phyloP scores from a whole-genome alignment of 2,113 vertebrate genomes.

The Centrocercus urophasianus region DNA sequence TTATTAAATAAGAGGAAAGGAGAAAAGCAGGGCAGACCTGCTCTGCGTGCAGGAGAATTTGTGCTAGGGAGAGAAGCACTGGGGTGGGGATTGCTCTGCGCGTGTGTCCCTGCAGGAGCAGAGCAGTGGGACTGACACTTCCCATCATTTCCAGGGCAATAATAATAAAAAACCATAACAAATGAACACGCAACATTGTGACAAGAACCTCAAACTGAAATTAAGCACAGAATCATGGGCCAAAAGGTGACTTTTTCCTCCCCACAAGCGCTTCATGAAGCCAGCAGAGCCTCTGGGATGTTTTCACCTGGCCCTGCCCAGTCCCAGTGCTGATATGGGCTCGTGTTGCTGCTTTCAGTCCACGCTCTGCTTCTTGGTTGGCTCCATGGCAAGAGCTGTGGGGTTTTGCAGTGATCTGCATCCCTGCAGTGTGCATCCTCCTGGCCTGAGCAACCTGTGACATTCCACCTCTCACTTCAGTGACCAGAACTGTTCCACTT shows the following conservation, averaged over 20 bases:
- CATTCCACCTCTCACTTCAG: neutral
- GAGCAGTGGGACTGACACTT: neutral
- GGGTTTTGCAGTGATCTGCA: neutral
- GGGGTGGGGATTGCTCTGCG: accelerated
- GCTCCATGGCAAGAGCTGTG: accelerated
- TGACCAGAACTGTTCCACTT: neutral
- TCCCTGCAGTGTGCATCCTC: neutral
- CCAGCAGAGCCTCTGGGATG: accelerated
- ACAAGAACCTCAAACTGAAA: neutral
- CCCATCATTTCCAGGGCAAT: too few relatives aligned
- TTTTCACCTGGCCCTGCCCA: neutral
- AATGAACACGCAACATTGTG: accelerated
- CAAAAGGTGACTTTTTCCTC: neutral
- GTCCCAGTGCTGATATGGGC: accelerated
- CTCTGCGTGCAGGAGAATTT: neutral
- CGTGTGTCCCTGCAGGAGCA: accelerated
- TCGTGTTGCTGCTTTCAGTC: neutral
- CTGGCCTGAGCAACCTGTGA: neutral
- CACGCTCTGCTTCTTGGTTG: neutral
- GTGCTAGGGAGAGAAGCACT: accelerated
- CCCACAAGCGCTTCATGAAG: neutral
- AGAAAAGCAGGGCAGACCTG: too few relatives aligned
- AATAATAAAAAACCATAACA: too few relatives aligned
- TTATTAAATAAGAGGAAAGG: neutral
- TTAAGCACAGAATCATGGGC: accelerated